Evolutionary conservation across 2,797 vertebrate species (phyloP).

Genomic region (Enteromius trimaculatus): DNA sequence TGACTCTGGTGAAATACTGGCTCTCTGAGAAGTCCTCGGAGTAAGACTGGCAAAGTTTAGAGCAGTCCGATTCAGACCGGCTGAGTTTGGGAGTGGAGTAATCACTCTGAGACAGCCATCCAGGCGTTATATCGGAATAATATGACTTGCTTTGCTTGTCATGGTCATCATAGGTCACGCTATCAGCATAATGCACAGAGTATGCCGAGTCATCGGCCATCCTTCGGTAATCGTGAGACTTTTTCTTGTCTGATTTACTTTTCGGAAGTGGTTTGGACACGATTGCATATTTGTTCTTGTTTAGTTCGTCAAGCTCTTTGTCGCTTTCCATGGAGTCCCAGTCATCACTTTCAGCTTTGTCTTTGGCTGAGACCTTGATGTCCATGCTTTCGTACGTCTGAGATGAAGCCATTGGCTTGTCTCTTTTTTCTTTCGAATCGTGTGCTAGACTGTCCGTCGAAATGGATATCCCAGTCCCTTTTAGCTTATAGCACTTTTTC

Average conservation of each 20-base stretch:
- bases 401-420: slow-evolving; percentile 88
- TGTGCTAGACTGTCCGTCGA: slow-evolving; percentile 92
- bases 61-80: slow-evolving; percentile 96
- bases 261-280: slow-evolving; percentile 85
- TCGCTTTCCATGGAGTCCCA: slow-evolving; percentile 95
- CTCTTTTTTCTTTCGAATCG: slow-evolving; percentile 90
- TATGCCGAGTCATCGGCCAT: slow-evolving; percentile 77
- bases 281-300: slow-evolving; percentile 90
- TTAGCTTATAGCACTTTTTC: slow-evolving; percentile 99
- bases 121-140: slow-evolving; percentile 84
- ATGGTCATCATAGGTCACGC: slow-evolving; percentile 76
- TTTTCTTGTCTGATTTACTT: slow-evolving; percentile 81
- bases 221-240: slow-evolving; percentile 80
- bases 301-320: slow-evolving; percentile 90
- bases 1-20: slow-evolving; percentile 89
- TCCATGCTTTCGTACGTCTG: slow-evolving; percentile 99
- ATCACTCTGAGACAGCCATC: slow-evolving; percentile 96
- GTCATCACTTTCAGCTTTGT: slow-evolving; percentile 86
- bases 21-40: slow-evolving; percentile 97
- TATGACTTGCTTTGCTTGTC: slow-evolving; percentile 84
- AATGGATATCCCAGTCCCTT: slow-evolving; percentile 94
- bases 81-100: slow-evolving; percentile 94
- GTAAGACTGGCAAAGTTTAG: slow-evolving; percentile 96
- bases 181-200: slow-evolving; percentile 81
- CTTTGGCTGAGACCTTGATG: slow-evolving; percentile 86